Evolutionary conservation across 2,888 invertebrate species (phyloP), one percentile per base, ranked within the genome.

Genomic region (Eulithis testata): DNA sequence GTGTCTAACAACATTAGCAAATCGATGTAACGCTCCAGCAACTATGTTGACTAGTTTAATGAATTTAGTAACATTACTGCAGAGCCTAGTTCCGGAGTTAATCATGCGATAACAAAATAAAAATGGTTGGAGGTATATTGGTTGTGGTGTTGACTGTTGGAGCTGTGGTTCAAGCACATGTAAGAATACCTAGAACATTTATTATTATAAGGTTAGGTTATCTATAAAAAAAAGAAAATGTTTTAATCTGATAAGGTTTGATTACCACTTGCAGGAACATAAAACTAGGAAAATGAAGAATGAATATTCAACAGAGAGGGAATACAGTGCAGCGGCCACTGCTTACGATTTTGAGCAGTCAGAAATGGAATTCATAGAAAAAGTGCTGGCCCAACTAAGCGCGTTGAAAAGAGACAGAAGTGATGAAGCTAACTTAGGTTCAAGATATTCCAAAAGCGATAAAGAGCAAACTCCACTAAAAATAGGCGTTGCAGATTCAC

Each of bases 11-110:
- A 43, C 36, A 45, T 62, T 59, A 55, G 31, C n/a, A 47, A 62
- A 59, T 62, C 54, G 40, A 59, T 55, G 50, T 27, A 40, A 66
- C 51, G 66, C 55, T 44, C n/a, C 7, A 62, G 31, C 36, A 57
- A 31, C 11, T 7, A 40, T 58, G 52, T 40, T 40, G 9, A 27
- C 45, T 31, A 43, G 27, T 36, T 36, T 12, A 3, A 8, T 12
- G 9, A 12, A 12, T 60, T 44, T 5, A 27, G 52, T 11, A 7
- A 37, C 45, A 58, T 12, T 57, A 6, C 37, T 44, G 11, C 11
- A 27, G 11, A 14, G 50, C 14, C 44, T 14, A 40, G 11, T 53
- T 47, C 44, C 11, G 4, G 11, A 36, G 53, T 40, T 36, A 49
- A 45, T 49, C 53, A 54, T 60, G 54, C 9, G 49, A 40, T 47